Conservation (phyloP, 1,140 invertebrate species). For the Cotesia typhae region DNA sequence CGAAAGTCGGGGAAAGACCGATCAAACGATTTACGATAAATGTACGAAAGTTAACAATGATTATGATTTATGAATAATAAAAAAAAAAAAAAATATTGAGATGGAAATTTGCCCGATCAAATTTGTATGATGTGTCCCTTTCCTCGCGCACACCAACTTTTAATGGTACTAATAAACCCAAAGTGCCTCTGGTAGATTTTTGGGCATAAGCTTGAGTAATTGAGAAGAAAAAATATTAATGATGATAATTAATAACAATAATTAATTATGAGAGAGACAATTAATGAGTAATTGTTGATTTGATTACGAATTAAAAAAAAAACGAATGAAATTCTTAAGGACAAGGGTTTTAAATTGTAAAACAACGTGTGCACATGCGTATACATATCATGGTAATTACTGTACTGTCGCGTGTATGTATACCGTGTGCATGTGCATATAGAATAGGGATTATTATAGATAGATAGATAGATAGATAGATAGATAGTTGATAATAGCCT, state of each 20-base stretch:
- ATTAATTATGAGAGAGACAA: slow-evolving; percentile 38
- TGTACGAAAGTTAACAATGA: slow-evolving; percentile 13
- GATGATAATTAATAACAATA: slow-evolving; percentile 38
- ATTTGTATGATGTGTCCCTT: slow-evolving; percentile 42
- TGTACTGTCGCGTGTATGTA: slow-evolving; percentile 45
- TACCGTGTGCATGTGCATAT: slow-evolving; percentile 53
- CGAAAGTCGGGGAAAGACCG: slow-evolving; percentile 32
- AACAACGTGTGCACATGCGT: slow-evolving; percentile 42
- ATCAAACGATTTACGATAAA: slow-evolving; percentile 18
- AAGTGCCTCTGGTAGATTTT: slow-evolving; percentile 68
- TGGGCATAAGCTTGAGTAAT: slow-evolving; percentile 65
- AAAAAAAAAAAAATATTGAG: slow-evolving; percentile 30
- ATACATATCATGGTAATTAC: slow-evolving; percentile 46
- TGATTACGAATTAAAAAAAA: slow-evolving; percentile 12
- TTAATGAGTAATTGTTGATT: slow-evolving; percentile 16
- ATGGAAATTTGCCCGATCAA: slow-evolving; percentile 11
- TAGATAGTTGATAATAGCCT: slow-evolving; percentile 63
- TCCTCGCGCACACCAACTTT: slow-evolving; percentile 61
- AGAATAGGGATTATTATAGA: slow-evolving; percentile 47
- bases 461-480: slow-evolving; percentile 20
- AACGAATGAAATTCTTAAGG: slow-evolving; percentile 19
- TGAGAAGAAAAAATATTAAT: slow-evolving; percentile 50
- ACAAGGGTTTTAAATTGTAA: slow-evolving; percentile 16
- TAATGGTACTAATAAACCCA: slow-evolving; percentile 67
- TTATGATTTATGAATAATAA: slow-evolving; percentile 21